A percentile compares a stretch with the other conserved stretches of the same genome.
Conservation (phyloP, 2,113 vertebrate genomes). For the Oreamnos americanus region DNA sequence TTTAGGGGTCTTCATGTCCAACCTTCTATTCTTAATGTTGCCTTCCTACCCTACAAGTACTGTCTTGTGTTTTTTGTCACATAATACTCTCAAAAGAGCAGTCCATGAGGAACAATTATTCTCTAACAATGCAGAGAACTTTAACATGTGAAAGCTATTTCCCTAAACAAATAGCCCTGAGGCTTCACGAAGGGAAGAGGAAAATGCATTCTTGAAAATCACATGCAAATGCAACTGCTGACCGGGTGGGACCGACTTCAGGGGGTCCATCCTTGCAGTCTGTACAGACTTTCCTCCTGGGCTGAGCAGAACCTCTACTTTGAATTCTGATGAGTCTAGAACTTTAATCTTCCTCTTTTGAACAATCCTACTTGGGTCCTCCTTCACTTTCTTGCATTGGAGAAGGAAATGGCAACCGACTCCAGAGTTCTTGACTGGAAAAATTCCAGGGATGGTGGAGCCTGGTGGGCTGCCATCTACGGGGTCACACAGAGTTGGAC, state of each 20-base stretch:
- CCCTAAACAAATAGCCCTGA: not conserved
- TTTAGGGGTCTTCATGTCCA: not conserved
- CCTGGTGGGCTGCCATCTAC: too few species aligned
- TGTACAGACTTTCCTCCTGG: not conserved
- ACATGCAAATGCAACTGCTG: not conserved
- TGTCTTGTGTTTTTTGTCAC: not conserved
- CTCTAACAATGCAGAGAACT: not conserved
- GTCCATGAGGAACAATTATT: not conserved
- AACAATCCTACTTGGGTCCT: not conserved
- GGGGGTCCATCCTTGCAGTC: not conserved
- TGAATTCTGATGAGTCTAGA: not conserved
- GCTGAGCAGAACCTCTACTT: not conserved
- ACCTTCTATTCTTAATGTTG: not conserved
- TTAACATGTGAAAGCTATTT: not conserved
- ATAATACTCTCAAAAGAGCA: slow-evolving; percentile 25
- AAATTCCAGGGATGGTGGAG: not conserved
- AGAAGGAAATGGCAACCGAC: not conserved
- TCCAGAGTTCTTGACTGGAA: not conserved
- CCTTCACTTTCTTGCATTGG: not conserved
- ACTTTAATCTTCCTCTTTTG: not conserved
- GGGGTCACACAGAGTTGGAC: too few species aligned
- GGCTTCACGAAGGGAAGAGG: not conserved
- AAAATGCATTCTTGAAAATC: not conserved
- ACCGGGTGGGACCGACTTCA: not conserved
- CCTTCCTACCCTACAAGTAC: not conserved